phyloP scores from a whole-genome alignment of 2,888 invertebrate species.

The Epinotia ramella region DNA sequence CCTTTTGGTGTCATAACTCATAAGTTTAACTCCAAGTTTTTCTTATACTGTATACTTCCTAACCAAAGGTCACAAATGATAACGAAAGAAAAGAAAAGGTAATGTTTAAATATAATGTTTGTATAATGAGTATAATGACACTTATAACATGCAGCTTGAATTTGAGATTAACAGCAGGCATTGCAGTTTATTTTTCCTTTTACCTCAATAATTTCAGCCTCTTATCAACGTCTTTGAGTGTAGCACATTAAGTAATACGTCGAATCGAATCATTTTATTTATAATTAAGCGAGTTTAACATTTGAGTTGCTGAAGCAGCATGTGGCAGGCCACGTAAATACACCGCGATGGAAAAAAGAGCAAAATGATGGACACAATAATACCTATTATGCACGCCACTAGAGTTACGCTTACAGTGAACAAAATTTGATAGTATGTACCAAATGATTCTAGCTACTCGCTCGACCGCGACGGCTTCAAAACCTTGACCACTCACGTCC shows the following conservation, averaged over 20 bases:
- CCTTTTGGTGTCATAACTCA: background rate
- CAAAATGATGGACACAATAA: no score
- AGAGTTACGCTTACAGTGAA: background rate
- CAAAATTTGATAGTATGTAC: background rate
- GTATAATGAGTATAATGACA: background rate
- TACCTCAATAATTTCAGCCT: background rate
- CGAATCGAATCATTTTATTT: no score
- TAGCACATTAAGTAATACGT: no score
- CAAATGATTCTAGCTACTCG: background rate
- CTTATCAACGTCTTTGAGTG: background rate
- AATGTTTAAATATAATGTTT: no score
- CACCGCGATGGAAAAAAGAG: no score
- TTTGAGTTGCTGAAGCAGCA: no score
- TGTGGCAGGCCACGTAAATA: no score
- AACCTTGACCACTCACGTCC: constrained; percentile 25
- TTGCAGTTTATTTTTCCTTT: background rate
- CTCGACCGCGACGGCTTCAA: background rate
- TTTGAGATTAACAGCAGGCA: background rate
- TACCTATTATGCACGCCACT: no score
- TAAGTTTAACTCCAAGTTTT: background rate
- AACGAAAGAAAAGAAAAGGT: no score
- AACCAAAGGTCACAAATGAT: no score
- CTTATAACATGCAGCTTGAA: background rate
- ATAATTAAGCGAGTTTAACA: no score
- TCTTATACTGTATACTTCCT: no score